Evolutionary conservation across 2,113 vertebrate species (phyloP).

Genomic region (Mormoops blainvillei): DNA sequence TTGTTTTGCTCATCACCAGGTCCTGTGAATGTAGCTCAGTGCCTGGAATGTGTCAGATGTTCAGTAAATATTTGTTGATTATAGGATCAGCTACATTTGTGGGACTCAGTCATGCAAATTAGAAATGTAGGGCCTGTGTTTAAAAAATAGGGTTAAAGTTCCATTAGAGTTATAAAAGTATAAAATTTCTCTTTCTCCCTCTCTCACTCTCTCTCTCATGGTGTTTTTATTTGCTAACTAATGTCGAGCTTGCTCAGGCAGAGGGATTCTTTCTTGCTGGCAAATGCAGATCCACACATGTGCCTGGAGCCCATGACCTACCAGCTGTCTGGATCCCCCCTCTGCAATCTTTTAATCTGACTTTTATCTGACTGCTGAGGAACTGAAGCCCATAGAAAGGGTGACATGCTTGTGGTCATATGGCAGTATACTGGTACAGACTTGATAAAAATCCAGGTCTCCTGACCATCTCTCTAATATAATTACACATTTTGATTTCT

Average conservation of each 20-base stretch:
- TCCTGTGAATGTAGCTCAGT: neutral
- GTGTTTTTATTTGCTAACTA: neutral
- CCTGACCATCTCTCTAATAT: neutral
- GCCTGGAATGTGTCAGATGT: neutral
- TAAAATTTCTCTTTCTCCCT: neutral
- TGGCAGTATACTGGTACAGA: neutral
- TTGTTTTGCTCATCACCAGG: neutral
- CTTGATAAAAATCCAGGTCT: neutral
- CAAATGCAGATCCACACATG: neutral
- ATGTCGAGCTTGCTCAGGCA: neutral
- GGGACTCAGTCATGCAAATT: neutral
- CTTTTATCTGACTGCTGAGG: neutral
- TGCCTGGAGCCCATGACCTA: rapidly evolving
- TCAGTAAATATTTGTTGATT: neutral
- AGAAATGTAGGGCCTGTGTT: neutral
- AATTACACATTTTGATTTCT: neutral
- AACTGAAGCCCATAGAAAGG: neutral
- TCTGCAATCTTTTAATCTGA: neutral
- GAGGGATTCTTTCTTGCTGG: neutral
- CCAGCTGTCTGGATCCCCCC: neutral
- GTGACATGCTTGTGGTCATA: neutral
- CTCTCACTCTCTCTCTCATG: neutral
- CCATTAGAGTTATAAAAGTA: neutral
- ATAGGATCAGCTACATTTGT: neutral
- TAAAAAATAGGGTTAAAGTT: neutral